A percentile compares a stretch with the other conserved stretches of the same genome.
phyloP scores from a whole-genome alignment of 1,140 invertebrate species.

The Drosophila rhopaloa region DNA sequence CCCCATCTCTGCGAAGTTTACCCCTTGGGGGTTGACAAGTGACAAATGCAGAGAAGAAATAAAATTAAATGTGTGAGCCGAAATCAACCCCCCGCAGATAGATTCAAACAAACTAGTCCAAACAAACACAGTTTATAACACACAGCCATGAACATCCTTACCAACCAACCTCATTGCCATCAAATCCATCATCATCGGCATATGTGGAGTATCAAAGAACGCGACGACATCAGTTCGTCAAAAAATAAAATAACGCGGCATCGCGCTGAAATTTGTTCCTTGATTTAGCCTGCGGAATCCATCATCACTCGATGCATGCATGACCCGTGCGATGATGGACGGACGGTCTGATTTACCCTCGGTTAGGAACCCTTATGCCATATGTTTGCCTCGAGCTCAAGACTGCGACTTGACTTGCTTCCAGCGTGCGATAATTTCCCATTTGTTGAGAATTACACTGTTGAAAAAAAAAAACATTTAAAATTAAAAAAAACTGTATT shows the following conservation, averaged over 20 bases:
- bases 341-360: constrained; percentile 24
- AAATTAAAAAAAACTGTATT: too few species aligned
- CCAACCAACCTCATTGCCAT: constrained; percentile 27
- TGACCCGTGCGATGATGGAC: constrained; percentile 33
- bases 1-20: not conserved
- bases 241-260: constrained; percentile 37
- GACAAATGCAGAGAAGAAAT: constrained; percentile 40
- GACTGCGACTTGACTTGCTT: constrained; percentile 27
- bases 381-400: constrained; percentile 47
- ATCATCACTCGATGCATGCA: constrained; percentile 42
- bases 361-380: constrained; percentile 29
- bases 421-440: constrained; percentile 22
- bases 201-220: constrained; percentile 57
- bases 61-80: constrained; percentile 38
- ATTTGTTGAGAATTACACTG: constrained; percentile 11
- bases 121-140: constrained; percentile 42
- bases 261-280: constrained; percentile 60
- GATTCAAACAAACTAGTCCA: constrained; percentile 53
- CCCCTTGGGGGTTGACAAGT: constrained; percentile 42
- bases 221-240: constrained; percentile 76
- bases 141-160: constrained; percentile 45
- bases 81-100: constrained; percentile 46
- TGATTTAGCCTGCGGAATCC: constrained; percentile 57
- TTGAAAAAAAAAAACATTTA: too few species aligned
- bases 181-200: constrained; percentile 30